These are phyloP conservation scores for Drosophila nebulosa DNA, from an alignment of 1,140 invertebrate species.

Conservation along the genomic window DNA sequence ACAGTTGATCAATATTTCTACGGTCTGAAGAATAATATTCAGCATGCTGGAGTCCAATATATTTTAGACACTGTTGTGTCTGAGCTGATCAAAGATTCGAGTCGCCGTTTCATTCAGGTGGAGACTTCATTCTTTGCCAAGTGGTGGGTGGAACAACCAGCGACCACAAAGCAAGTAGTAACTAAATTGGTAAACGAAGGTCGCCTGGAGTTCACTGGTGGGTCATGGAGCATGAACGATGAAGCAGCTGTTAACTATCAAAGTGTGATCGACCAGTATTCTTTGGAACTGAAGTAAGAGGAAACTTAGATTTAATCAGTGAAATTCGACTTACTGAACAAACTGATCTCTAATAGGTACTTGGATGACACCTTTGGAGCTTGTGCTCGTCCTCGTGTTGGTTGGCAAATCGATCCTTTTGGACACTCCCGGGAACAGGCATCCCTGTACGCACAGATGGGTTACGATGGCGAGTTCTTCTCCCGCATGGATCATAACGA, in stretches of 20 bases:
- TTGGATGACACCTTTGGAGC: conserved; percentile 92
- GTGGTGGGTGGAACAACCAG: conserved; percentile 93
- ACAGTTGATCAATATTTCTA: conserved; percentile 96
- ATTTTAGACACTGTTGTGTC: conserved; percentile 94
- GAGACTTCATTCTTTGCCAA: conserved; percentile 94
- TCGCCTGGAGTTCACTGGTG: conserved; percentile 93
- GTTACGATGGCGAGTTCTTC: conserved; percentile 94
- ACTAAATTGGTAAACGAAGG: conserved; percentile 86
- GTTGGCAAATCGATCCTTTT: conserved; percentile 97
- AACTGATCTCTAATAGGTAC: conserved; percentile 49
- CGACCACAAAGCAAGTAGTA: conserved; percentile 83
- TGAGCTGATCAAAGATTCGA: conserved; percentile 88
- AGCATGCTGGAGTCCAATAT: conserved; percentile 93
- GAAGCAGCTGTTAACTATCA: conserved; percentile 96
- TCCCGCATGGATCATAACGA: conserved; percentile 95
- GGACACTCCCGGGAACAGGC: conserved; percentile 94
- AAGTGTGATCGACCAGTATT: conserved; percentile 96
- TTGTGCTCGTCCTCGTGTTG: conserved; percentile 90
- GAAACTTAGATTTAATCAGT: neutral
- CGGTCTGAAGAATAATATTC: conserved; percentile 86
- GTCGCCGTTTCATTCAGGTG: conserved; percentile 88
- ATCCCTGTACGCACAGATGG: conserved; percentile 90
- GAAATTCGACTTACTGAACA: fast-evolving
- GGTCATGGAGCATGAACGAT: conserved; percentile 96
- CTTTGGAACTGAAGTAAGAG: conserved; percentile 87